Evolutionary conservation across 2,797 vertebrate genomes (phyloP), one percentile per base, ranked within the genome.

Genomic region (Hybognathus amarus): DNA sequence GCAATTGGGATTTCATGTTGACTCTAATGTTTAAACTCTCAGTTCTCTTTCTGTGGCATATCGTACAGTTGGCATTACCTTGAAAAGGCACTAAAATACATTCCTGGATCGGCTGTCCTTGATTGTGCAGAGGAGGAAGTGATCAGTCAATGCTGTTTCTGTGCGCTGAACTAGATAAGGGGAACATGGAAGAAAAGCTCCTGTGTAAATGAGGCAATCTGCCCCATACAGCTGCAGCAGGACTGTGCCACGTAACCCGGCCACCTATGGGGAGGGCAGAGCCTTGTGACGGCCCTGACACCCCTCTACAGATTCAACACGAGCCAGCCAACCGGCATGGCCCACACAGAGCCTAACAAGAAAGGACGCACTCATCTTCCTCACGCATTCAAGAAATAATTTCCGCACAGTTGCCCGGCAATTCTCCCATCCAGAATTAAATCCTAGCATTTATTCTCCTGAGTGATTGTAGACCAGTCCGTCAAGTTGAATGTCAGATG

Each of bases 301-400:
- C 47, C 85, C 77, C 75, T 81, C 87, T 82, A 38, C 27, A 68
- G 89, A 92, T 93, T 94, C 92, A 93, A 93, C 92, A 92, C 91
- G 89, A 92, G 87, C 92, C 91, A 89, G 91, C 89, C 89, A 88
- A 92, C 89, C 91, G 91, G 87, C 88, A 90, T 89, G 90, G 88
- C 87, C n/a, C 90, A 79, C 87, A 85, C 90, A 91, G 91, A 93
- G 91, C 83, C 89, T 92, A 93, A 93, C 91, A 88, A 89, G 85
- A 90, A 90, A 92, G 89, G 91, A 92, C 92, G 93, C 87, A 71
- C 86, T 92, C 90, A 92, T 92, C 69, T 79, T 88, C 89, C 84
- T 80, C 86, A 92, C 77, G 85, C 52, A 24, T 83, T 79, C 66
- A 30, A 77, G 80, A 77, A 81, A 87, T 79, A 66, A 81, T 87